Base-by-base conservation (phyloP, 2,113 vertebrate genomes). In the Cyanoderma ruficeps region DNA sequence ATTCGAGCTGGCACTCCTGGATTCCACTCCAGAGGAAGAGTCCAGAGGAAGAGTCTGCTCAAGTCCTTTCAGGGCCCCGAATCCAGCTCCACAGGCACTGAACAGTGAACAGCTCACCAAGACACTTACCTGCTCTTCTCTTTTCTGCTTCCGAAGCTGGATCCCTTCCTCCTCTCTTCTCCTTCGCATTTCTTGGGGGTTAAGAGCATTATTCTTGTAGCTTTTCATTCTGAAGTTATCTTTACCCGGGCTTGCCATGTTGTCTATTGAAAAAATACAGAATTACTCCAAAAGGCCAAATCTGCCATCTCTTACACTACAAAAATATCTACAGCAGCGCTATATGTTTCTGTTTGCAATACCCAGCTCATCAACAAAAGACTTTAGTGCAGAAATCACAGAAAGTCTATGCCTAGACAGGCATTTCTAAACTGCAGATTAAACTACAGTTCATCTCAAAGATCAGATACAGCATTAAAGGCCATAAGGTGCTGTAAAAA, bases 141-240 rank as follows among this genome's bases (percentile, higher is more conserved):
- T 98, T 83, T 99, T 99, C 93, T 99, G 99, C 96, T 99, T 99
- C 86, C 99, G 98, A 65, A 99, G 98, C 78, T 99, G 99, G 90
- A 99, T 98, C 89, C 99, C 99, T 96, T 99, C 99, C 92, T 99
- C 99, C 94, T 99, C 99, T 96, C 99, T 98, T 90, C 99, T 97
- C 53, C 99, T 98, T 22, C 99, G 98, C 99, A 99, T 99, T 96
- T 99, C 99, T 97, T 99, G 99, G 50, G 99, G 98, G 97, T 99
- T 99, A 92, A 99, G 96, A 0, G 99, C 99, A 95, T 99, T 99
- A 97, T 99, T 99, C 97, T 99, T 99, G 80, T 99, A 99, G 97
- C 98, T 99, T 97, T 98, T 99, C 98, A 99, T 99, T 94, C 99
- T 98, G 92, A 97, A 98, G 93, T 98, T 99, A 92, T 99, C 99